Base-by-base conservation (phyloP, 2,888 invertebrate genomes). In the Stenotaenia linearis region DNA sequence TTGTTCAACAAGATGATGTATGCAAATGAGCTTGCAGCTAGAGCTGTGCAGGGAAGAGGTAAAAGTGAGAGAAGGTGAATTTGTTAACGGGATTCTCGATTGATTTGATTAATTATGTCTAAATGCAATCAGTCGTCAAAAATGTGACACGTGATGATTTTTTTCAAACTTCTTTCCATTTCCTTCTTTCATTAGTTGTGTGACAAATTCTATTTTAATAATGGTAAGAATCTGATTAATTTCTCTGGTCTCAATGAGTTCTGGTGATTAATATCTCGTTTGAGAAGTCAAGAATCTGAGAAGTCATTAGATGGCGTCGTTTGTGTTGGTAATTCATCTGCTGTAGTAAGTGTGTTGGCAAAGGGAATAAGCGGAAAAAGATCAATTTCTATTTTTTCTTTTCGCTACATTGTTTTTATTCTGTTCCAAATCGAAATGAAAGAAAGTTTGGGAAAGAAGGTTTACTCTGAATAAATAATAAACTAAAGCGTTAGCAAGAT, bases 251-350 rank as follows among this genome's bases (percentile, higher is more conserved):
- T 25, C 25, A 61, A 61, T 61, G 61, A 61, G 25, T 23, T 3
- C 25, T 61, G 61, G 61, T 61, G 61, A 61, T 61, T 61, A 61
- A 61, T 61, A 25, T 61, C 61, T 61, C 61, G 61, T 61, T 61
- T 61, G 61, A 61, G 12, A 28, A 61, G 61, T 61, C 25, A 61
- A 23, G 61, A 25, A 25, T 61, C 61, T 61, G 7, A 61, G 10
- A 61, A 61, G 23, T 61, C 61, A 61, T 61, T 61, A 61, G 61
- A 61, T 25, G 12, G 61, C 45, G 61, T 61, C 61, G 61, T 61
- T 61, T 61, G 61, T 21, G 61, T 61, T 61, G 61, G 61, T 23
- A 61, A 61, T 61, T 61, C 61, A 61, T 61, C 61, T 28, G 18
- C 45, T n/a, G 5, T 45, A 61, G 61, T 6, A 61, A 61, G 21